Evolutionary conservation across 2,797 vertebrate genomes (phyloP), one percentile per base, ranked within the genome.

Genomic region (Sciaenops ocellatus): DNA sequence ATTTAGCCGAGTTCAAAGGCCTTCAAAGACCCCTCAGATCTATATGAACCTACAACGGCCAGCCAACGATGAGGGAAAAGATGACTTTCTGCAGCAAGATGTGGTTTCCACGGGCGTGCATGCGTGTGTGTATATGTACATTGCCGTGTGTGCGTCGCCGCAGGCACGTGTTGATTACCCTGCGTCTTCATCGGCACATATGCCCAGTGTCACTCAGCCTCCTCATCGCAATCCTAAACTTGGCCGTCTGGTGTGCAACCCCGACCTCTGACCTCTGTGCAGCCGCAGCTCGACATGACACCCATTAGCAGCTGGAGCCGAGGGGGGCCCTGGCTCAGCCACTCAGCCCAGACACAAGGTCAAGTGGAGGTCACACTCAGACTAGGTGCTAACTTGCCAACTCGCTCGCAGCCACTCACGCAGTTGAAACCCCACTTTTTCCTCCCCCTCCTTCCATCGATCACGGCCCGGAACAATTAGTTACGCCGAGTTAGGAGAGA

Each of bases 381-480:
- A 96, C 96, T 95, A 97, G 95, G 97, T 97, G 97, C 95, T 98
- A 98, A 99, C 98, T 97, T 96, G 97, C 95, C 96, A 97, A 98
- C 97, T 97, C 96, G 93, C 96, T 97, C 95, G 94, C 96, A 98
- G 96, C 95, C 96, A 96, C 96, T 97, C 96, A 94, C 91, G 93
- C 96, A 95, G 95, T 94, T 89, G 94, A 95, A 96, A 81, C 68
- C 70, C 69, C 70, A 41, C 65, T 64, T 83, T 78, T 69, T 22
- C 60, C 57, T 72, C 50, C 42, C 28, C 66, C 59, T 71, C 48
- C 64, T 65, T 74, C 82, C 65, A 87, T 87, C 78, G 80, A 96
- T 97, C 96, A 95, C 88, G 91, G 94, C 93, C 73, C 94, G 79
- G 95, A 95, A 96, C 87, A 92, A 97, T 96, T 95, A 96, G 95